Evolutionary conservation across 2,888 invertebrate genomes (phyloP), one percentile per base, ranked within the genome.

Genomic region (Tetragonula carbonaria): DNA sequence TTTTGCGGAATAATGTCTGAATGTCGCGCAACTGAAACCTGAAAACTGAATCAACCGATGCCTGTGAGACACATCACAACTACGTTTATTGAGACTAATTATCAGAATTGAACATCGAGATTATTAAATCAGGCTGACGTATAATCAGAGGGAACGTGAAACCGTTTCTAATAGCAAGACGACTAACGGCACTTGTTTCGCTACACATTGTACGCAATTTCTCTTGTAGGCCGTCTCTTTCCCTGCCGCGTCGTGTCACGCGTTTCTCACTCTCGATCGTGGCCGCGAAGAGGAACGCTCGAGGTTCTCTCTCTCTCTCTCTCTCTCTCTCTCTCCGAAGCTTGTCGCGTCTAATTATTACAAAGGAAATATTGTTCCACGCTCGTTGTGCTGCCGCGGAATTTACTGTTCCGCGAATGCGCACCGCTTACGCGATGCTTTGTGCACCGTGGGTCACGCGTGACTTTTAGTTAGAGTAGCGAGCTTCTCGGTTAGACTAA

Each of bases 171-270:
- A 79, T 84, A 75, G 45, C 71, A 45, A 45, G 53, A 21, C 67
- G 53, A 75, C 67, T 75, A 84, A 84, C 79, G 78, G 78, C 67
- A 70, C 78, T 71, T 72, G 78, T 79, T 75, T 75, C 74, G 55
- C 51, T 51, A 78, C 68, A 84, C 53, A 84, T 67, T 84, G 84
- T 84, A 78, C 71, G 74, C 66, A 84, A 84, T 84, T 75, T 84
- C 84, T 84, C 84, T 72, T 79, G 74, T 38, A 33, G 16, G 4
- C 66, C 53, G 57, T 88, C 87, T 86, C 84, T 74, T 72, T 88
- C 50, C 51, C 66, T 21, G 63, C 33, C 77, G 71, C 57, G 72
- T 74, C 78, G 33, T 84, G 84, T 84, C 84, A 18, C 63, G 65
- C 84, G 78, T 78, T 75, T 84, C 84, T 84, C 84, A 75, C 79